Percentiles rank a stretch among this genome's conserved stretches.
These are phyloP conservation scores for Margaritifera margaritifera DNA, from an alignment of 2,888 invertebrate species.

Conservation along the genomic window DNA sequence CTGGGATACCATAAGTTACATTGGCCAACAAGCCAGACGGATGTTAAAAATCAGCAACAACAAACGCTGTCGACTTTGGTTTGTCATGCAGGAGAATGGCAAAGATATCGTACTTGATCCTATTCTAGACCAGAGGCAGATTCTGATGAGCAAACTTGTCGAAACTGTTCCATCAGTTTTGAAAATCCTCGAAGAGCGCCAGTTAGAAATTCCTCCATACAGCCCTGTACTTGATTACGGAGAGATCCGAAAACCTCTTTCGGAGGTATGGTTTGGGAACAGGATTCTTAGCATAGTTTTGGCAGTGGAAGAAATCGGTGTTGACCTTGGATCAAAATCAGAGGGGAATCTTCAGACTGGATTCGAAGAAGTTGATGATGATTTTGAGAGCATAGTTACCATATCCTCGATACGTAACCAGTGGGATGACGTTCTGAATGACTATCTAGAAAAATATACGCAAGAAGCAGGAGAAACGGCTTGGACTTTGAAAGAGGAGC, in stretches of 20 bases:
- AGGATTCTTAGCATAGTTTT: constrained; percentile 13
- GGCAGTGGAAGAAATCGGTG: constrained; percentile 17
- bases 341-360: too few relatives aligned
- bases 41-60: constrained; percentile 10
- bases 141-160: constrained; percentile 17
- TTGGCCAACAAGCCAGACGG: constrained; percentile 24
- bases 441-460: constrained; percentile 21
- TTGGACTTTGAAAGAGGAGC: constrained; percentile 14
- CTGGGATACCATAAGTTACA: constrained; percentile 31
- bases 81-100: constrained; percentile 16
- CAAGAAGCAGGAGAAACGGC: constrained; percentile 16
- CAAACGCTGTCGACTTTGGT: constrained; percentile 20
- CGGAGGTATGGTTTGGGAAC: constrained; percentile 14
- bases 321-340: constrained; percentile 1
- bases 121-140: constrained; percentile 4
- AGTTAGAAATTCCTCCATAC: constrained; percentile 1
- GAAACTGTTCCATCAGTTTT: constrained; percentile 13
- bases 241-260: constrained; percentile 3
- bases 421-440: constrained; percentile 27
- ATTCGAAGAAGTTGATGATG: constrained; percentile 1
- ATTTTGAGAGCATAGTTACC: constrained; percentile 28
- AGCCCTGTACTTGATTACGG: too few relatives aligned
- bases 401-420: constrained; percentile 28
- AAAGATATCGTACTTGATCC: constrained; percentile 17
- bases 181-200: constrained; percentile 13